Evolutionary conservation across 2,797 vertebrate genomes (phyloP).

Genomic region (Trematomus bernacchii): DNA sequence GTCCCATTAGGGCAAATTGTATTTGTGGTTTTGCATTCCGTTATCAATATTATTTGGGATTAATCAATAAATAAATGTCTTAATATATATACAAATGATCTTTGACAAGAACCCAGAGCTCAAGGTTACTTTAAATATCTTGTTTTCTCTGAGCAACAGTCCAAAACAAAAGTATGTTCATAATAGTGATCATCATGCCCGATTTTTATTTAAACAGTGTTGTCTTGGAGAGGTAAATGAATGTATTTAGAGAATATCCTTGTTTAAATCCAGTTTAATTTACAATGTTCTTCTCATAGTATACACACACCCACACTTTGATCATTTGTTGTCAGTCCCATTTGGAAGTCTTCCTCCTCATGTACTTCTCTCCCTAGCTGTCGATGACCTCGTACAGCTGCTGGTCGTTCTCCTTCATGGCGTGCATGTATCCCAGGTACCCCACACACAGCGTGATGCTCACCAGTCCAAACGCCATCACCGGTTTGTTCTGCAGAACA

Average conservation of each 20-base stretch:
- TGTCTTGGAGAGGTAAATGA: not conserved
- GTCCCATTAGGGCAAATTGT: too few species aligned
- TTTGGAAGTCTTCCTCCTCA: conserved; percentile 91
- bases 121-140: too few species aligned
- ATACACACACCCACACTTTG: not conserved
- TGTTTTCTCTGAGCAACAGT: too few species aligned
- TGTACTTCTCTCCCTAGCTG: conserved; percentile 89
- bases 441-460: conserved; percentile 91
- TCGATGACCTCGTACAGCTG: conserved; percentile 93
- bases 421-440: conserved; percentile 95
- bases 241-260: not conserved
- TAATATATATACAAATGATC: too few species aligned
- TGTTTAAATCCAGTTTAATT: not conserved
- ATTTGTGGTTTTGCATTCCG: too few species aligned
- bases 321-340: conserved; percentile 87
- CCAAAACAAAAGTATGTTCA: too few species aligned
- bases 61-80: too few species aligned
- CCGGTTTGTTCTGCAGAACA: conserved; percentile 91
- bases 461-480: conserved; percentile 94
- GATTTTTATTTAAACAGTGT: too few species aligned
- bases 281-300: too few species aligned
- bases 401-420: conserved; percentile 89
- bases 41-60: too few species aligned
- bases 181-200: too few species aligned
- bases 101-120: too few species aligned